Evolutionary conservation across 2,797 vertebrate species (phyloP).

Genomic region (Helostoma temminkii): DNA sequence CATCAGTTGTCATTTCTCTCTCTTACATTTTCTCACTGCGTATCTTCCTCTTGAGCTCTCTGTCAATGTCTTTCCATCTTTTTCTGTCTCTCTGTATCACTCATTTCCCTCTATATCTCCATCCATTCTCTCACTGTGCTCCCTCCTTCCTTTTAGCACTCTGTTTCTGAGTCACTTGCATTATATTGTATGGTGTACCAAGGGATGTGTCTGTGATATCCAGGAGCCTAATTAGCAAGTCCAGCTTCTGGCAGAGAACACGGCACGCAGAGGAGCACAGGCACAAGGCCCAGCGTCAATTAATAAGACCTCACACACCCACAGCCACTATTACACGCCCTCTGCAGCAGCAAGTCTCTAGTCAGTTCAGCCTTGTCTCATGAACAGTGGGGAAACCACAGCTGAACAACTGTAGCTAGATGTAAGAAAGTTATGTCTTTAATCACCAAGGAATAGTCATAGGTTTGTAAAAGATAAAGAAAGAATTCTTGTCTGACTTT

Average conservation of each 20-base stretch:
- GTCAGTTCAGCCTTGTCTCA: slow-evolving; percentile 58
- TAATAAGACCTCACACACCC: slow-evolving; percentile 84
- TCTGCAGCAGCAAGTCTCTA: slow-evolving; percentile 68
- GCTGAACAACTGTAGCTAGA: slow-evolving; percentile 61
- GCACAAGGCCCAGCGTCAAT: slow-evolving; percentile 77
- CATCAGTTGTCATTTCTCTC: slow-evolving; percentile 59
- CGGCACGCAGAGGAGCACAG: slow-evolving; percentile 74
- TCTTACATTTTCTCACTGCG: slow-evolving; percentile 24
- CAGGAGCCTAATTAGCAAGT: slow-evolving; percentile 86
- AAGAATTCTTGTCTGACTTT: slow-evolving; percentile 42
- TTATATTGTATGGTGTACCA: slow-evolving; percentile 70
- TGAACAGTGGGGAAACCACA: slow-evolving; percentile 40
- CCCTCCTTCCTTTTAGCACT: slow-evolving; percentile 47
- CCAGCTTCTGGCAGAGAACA: slow-evolving; percentile 79
- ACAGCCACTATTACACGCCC: slow-evolving; percentile 76
- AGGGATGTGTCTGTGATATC: slow-evolving; percentile 83
- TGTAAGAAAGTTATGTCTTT: slow-evolving; percentile 63
- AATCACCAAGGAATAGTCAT: slow-evolving; percentile 56
- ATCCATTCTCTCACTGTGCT: slow-evolving; percentile 29
- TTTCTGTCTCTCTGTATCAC: slow-evolving; percentile 35
- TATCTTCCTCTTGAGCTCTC: slow-evolving; percentile 38
- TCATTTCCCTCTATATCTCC: slow-evolving; percentile 20
- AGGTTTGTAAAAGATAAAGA: slow-evolving; percentile 55
- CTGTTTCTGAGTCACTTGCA: slow-evolving; percentile 66
- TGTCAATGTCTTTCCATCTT: slow-evolving; percentile 55